Conservation (phyloP, 2,797 vertebrate species). For the Percopsis omiscomaycus region DNA sequence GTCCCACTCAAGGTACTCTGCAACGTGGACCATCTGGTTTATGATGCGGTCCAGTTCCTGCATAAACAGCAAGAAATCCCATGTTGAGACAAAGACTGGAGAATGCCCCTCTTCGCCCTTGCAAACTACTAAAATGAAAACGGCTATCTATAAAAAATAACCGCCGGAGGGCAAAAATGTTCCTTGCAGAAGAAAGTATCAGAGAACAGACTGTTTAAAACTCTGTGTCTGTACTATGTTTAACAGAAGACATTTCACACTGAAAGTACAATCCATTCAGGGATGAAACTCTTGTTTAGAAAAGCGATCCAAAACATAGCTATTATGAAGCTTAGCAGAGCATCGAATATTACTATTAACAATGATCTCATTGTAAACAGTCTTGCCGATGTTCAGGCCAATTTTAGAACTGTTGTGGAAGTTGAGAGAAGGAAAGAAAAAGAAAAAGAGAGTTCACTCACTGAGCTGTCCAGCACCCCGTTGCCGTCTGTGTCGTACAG, state of each 20-base stretch:
- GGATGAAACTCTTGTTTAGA: constrained; percentile 12
- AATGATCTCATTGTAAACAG: constrained; percentile 44
- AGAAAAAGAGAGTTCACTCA: constrained; percentile 70
- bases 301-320: constrained; percentile 1
- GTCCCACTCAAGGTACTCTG: constrained; percentile 95
- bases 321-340: constrained; percentile 27
- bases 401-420: constrained; percentile 33
- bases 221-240: background rate
- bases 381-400: constrained; percentile 1
- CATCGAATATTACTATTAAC: constrained; percentile 5
- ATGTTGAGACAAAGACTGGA: background rate
- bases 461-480: constrained; percentile 89
- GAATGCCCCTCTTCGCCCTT: background rate
- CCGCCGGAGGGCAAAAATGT: background rate
- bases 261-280: background rate
- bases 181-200: background rate
- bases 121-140: no score
- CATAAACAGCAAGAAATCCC: background rate
- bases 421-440: background rate
- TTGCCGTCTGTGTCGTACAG: constrained; percentile 94
- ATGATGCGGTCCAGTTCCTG: constrained; percentile 94
- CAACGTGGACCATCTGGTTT: constrained; percentile 94
- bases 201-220: background rate
- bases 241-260: background rate
- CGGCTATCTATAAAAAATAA: background rate